Evolutionary conservation across 2,888 invertebrate genomes (phyloP), one percentile per base, ranked within the genome.

Genomic region (Cosmopolites sordidus): DNA sequence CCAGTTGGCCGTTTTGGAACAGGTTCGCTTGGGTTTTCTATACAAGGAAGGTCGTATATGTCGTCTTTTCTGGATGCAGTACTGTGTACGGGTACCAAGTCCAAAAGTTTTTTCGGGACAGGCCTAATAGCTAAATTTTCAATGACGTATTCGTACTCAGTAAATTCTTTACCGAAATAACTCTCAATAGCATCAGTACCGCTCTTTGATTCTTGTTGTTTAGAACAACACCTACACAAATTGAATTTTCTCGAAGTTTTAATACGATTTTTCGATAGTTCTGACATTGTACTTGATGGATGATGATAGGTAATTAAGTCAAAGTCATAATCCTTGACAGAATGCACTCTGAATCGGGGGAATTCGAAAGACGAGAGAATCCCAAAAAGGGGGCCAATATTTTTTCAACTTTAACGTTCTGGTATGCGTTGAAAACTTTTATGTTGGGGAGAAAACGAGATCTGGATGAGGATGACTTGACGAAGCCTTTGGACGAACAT

Each of bases 401-500:
- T 53, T 49, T 72, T 11, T 70, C 70, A 3, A 61, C 52, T 11
- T 38, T 69, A 16, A 66, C 66, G 16, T 70, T 70, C 55, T 69
- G 66, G 68, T 67, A 59, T 53, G 63, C 71, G 1, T 48, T 66
- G 8, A 62, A 64, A 52, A 63, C 69, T 17, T 73, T 73, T 51
- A 54, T 60, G 43, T 55, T 64, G 39, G 73, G 72, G 4, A 60
- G 60, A 37, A 63, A 64, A 58, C 56, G 64, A 9, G 69, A 71
- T 33, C 60, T 73, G 39, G 60, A 63, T 16, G 72, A 70, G 58
- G 60, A 58, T 27, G 89, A 90, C 71, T 75, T 90, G 16, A 82
- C 85, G 18, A 79, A 83, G 65, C 84, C 86, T 0, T 73, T 83
- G 6, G 77, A 79, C 46, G 76, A 77, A 58, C 88, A 86, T 64